A percentile compares a stretch with the other conserved stretches of the same genome.
phyloP scores from a whole-genome alignment of 2,113 vertebrate species.

The Ciconia maguari region DNA sequence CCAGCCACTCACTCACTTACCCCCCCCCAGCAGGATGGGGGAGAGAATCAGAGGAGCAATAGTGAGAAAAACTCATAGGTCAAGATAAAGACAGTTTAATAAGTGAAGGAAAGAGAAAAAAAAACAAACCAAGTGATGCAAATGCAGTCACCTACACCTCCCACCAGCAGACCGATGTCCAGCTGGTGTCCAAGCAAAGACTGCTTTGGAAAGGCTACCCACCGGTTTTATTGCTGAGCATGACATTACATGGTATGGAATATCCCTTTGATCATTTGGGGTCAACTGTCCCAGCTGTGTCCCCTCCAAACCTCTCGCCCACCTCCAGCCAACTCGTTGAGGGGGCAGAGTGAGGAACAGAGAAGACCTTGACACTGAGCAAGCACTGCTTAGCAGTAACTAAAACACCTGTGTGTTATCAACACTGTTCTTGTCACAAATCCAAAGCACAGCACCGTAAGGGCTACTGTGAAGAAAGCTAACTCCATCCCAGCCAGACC shows the following conservation, averaged over 20 bases:
- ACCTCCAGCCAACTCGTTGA: rapidly evolving
- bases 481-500: background rate
- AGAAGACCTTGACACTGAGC: background rate
- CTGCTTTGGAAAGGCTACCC: background rate
- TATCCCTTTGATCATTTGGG: background rate
- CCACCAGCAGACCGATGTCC: background rate
- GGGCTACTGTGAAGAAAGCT: background rate
- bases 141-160: background rate
- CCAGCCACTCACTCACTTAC: background rate
- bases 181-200: background rate
- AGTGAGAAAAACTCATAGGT: background rate
- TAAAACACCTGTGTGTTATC: background rate
- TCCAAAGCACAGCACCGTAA: background rate
- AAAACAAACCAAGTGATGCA: background rate
- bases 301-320: background rate
- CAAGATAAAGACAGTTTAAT: background rate
- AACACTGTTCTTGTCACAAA: background rate
- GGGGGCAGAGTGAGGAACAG: background rate
- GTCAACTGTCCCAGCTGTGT: background rate
- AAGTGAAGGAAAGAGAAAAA: background rate
- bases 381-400: background rate
- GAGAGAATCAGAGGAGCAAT: background rate
- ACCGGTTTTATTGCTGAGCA: background rate
- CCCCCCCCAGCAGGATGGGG: background rate
- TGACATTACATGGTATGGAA: background rate